These are phyloP conservation scores for Plagiodera versicolora DNA, from an alignment of 2,888 invertebrate genomes.

Conservation along the genomic window DNA sequence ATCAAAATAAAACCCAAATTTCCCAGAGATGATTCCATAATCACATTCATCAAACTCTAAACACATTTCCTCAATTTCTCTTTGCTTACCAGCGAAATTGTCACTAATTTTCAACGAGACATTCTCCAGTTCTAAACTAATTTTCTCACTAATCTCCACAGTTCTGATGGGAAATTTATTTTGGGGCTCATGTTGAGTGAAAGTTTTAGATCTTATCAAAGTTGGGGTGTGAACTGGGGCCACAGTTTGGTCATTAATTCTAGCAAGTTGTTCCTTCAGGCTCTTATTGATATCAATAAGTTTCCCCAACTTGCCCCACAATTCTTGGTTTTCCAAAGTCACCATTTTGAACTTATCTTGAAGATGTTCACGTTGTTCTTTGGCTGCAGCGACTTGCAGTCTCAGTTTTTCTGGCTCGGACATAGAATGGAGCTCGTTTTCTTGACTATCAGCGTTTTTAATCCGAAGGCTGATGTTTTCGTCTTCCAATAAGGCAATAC, in stretches of 20 bases:
- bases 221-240: slow-evolving; percentile 46
- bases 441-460: slow-evolving; percentile 45
- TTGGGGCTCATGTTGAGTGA: slow-evolving; percentile 68
- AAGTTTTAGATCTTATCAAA: slow-evolving; percentile 60
- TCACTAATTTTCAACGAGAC: slow-evolving; percentile 72
- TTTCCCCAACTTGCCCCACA: slow-evolving; percentile 74
- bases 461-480: slow-evolving; percentile 70
- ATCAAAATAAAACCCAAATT: slow-evolving; percentile 64
- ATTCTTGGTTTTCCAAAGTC: slow-evolving; percentile 75
- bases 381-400: slow-evolving; percentile 63
- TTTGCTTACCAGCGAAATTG: slow-evolving; percentile 70
- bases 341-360: slow-evolving; percentile 80
- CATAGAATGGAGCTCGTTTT: slow-evolving; percentile 34
- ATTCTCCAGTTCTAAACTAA: slow-evolving; percentile 73
- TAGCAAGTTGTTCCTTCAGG: slow-evolving; percentile 57
- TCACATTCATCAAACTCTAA: slow-evolving; percentile 66
- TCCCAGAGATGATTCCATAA: slow-evolving; percentile 62
- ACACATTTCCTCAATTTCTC: slow-evolving; percentile 68
- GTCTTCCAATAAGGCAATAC: slow-evolving; percentile 70
- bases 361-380: slow-evolving; percentile 74
- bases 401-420: slow-evolving; percentile 39
- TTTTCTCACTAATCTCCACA: slow-evolving; percentile 54
- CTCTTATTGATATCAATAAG: slow-evolving; percentile 63
- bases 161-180: slow-evolving; percentile 58
- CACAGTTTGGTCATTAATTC: slow-evolving; percentile 58